Percentiles rank a stretch among this genome's conserved stretches.
phyloP scores from a whole-genome alignment of 2,113 vertebrate genomes.

The Ciconia stormi region DNA sequence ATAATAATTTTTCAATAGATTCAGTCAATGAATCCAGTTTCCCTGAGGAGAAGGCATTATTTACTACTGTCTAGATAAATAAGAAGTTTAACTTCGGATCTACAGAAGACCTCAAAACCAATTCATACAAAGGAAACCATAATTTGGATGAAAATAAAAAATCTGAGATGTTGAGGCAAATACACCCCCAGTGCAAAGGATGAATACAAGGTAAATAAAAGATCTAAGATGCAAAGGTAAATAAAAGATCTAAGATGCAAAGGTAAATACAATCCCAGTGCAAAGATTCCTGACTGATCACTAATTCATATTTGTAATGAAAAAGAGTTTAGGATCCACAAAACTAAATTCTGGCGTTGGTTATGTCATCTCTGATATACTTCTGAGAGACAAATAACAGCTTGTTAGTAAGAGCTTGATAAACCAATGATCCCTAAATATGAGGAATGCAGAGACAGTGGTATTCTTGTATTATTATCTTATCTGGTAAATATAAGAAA shows the following conservation, averaged over 20 bases:
- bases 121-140: not conserved
- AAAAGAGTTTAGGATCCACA: not conserved
- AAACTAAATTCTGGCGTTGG: not conserved
- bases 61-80: not conserved
- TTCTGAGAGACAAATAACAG: not conserved
- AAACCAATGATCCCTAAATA: not conserved
- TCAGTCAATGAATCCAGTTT: not conserved
- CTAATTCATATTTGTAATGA: not conserved
- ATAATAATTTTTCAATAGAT: not conserved
- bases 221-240: not conserved
- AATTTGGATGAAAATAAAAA: not conserved
- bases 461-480: not conserved
- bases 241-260: not conserved
- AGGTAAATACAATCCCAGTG: not conserved
- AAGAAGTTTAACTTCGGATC: not conserved
- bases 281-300: not conserved
- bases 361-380: not conserved
- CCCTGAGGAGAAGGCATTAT: not conserved
- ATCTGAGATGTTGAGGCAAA: not conserved
- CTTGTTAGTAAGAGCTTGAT: not conserved
- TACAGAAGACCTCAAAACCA: not conserved
- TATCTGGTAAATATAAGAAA: not conserved
- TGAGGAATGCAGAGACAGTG: not conserved
- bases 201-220: not conserved
- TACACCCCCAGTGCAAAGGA: not conserved